Evolutionary conservation across 2,113 vertebrate genomes (phyloP).

Genomic region (Otis tarda): DNA sequence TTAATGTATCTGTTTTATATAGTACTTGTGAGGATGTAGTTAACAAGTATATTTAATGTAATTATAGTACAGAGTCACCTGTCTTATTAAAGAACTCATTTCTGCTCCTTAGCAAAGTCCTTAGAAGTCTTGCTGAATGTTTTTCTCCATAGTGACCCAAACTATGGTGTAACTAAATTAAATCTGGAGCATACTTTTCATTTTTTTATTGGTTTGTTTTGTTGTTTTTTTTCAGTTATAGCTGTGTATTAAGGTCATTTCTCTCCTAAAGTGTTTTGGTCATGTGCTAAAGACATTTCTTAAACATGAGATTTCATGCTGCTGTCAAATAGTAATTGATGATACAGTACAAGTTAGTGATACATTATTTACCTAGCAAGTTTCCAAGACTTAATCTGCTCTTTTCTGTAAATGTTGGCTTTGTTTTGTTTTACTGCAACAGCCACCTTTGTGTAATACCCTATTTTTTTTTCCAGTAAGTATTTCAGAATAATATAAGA

Average conservation of each 20-base stretch:
- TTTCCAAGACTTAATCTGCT: not conserved
- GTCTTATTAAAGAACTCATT: not conserved
- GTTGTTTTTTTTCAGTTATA: not conserved
- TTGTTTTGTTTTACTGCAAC: not conserved
- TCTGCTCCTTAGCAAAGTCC: not conserved
- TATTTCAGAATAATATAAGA: not conserved
- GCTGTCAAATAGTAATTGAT: not conserved
- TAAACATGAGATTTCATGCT: not conserved
- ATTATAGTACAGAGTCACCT: not conserved
- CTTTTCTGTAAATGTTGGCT: not conserved
- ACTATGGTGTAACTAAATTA: not conserved
- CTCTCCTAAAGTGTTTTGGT: not conserved
- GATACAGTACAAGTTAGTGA: not conserved
- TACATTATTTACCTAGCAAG: not conserved
- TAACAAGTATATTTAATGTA: not conserved
- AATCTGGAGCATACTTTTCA: not conserved
- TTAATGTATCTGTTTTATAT: not conserved
- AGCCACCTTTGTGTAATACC: not conserved
- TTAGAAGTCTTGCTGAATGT: not conserved
- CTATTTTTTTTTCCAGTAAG: not conserved
- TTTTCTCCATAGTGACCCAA: not conserved
- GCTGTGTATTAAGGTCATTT: not conserved
- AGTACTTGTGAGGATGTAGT: not conserved
- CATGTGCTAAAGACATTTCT: not conserved
- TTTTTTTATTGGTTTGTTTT: not conserved